Evolutionary conservation across 2,888 invertebrate genomes (phyloP), one percentile per base, ranked within the genome.

Genomic region (Epicampocera succincta): DNA sequence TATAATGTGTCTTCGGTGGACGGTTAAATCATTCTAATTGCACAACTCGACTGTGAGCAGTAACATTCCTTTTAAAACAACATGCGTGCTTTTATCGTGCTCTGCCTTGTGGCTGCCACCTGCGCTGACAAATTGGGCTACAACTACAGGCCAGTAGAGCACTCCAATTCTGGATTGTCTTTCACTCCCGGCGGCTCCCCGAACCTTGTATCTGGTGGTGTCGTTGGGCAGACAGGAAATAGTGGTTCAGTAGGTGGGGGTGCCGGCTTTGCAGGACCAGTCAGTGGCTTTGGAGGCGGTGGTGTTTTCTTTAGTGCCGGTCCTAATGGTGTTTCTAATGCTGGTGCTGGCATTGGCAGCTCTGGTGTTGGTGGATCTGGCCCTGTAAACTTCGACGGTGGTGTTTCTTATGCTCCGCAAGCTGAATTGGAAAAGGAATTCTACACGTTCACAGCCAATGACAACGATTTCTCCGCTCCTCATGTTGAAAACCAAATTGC

Each of bases 121-220:
- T 86, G 85, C 73, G 88, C 89, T 48, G 87, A 88, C 61, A 87
- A 88, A 38, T 84, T 87, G 66, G 88, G 88, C 68, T 88, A 88
- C 83, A 87, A 88, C 83, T 88, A 89, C 58, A 86, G 84, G 50
- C 87, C 86, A 9, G 88, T 88, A 2, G 85, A 63, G 8, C 87
- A 86, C 69, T 86, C 88, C 11, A 19, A 40, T 9, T 44, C 42
- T 33, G 72, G 63, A 40, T 58, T 73, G 48, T 73, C 75, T 13
- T 58, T 61, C 9, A 25, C n/a, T n/a, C 56, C 58, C 17, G 73
- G 69, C 11, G 50, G 29, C 1, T 48, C 69, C 19, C 40, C 42
- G 3, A 46, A 19, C 8, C 65, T 63, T 58, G 81, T 83, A 61
- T 6, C 65, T 1, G 12, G 46, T 42, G 42, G 40, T 29, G 40